These are phyloP conservation scores for Pasiphila rectangulata DNA, from an alignment of 2,888 invertebrate species.

Conservation along the genomic window DNA sequence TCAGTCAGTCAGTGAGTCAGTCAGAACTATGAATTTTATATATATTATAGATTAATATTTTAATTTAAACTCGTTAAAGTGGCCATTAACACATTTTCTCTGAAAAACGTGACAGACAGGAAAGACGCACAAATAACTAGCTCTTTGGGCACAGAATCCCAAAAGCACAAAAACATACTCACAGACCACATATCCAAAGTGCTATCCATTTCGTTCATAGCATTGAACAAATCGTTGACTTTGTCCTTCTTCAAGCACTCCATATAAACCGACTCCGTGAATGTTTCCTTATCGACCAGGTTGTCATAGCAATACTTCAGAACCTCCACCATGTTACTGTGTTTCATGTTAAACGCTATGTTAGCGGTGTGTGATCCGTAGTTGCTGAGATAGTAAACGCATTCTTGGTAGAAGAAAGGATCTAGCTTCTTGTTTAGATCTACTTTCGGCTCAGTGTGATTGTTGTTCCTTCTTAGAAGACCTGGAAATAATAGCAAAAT, in stretches of 20 bases:
- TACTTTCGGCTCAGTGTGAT: slow-evolving; percentile 57
- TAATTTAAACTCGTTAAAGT: no score
- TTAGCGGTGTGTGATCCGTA: slow-evolving; percentile 89
- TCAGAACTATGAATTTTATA: no score
- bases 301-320: slow-evolving; percentile 86
- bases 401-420: slow-evolving; percentile 86
- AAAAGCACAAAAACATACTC: slow-evolving; percentile 34
- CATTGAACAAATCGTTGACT: slow-evolving; percentile 81
- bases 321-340: slow-evolving; percentile 85
- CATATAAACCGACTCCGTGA: slow-evolving; percentile 86
- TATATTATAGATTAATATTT: no score
- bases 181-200: slow-evolving; percentile 86
- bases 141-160: no score
- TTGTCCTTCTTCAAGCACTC: slow-evolving; percentile 84
- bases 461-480: slow-evolving; percentile 63
- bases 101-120: no score
- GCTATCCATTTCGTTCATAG: slow-evolving; percentile 84
- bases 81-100: no score
- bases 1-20: no score
- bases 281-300: slow-evolving; percentile 84
- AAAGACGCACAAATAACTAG: no score
- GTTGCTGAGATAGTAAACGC: slow-evolving; percentile 88
- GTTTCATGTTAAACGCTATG: slow-evolving; percentile 87
- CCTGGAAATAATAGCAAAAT: slow-evolving; percentile 35
- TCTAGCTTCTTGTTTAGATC: slow-evolving; percentile 69